Base-by-base conservation (phyloP, 2,888 invertebrate genomes). In the Yponomeuta plumbellus region DNA sequence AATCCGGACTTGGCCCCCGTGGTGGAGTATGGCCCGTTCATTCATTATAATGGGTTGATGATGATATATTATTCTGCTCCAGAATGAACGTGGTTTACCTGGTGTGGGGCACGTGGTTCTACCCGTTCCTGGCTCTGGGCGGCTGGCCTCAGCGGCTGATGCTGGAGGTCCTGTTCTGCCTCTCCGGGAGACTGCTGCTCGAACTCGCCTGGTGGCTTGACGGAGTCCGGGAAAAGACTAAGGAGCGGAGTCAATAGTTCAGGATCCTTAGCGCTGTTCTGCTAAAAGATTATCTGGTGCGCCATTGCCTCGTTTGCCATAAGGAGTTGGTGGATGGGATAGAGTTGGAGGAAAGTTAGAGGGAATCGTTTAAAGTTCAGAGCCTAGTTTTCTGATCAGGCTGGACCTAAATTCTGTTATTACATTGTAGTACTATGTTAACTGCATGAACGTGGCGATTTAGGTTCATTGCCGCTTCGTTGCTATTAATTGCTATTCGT, bases 51-150 rank as follows among this genome's bases (percentile, higher is more conserved):
- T n/a, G n/a, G n/a, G n/a, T n/a, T n/a, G n/a, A n/a, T n/a, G n/a
- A n/a, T 5, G 5, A 5, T 5, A 26, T 34, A 34, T 1, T 34
- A 6, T 34, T 34, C 8, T 34, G 3, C 56, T 59, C 13, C 66
- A 66, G 66, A 39, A 17, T 66, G 57, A 58, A 66, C 66, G 20
- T 17, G 13, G 39, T 59, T 6, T 66, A 59, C 59, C 40, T 66
- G 11, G 2, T 22, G 11, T n/a, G 20, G 13, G 66, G 61, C 26
- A 21, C 26, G 17, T 66, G 66, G 66, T 40, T 66, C 34, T 66
- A 66, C 66, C 66, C 66, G 17, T 66, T 66, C 66, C 40, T 66
- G 59, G 66, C 34, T 22, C n/a, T 26, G 66, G 58, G 58, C 44
- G 26, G 34, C 59, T 66, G 66, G 66, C 23, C 6, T 6, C 39